A percentile compares a stretch with the other conserved stretches of the same genome.
Conservation (phyloP, 2,113 vertebrate genomes). For the Pseudorhombus dupliciocellatus region DNA sequence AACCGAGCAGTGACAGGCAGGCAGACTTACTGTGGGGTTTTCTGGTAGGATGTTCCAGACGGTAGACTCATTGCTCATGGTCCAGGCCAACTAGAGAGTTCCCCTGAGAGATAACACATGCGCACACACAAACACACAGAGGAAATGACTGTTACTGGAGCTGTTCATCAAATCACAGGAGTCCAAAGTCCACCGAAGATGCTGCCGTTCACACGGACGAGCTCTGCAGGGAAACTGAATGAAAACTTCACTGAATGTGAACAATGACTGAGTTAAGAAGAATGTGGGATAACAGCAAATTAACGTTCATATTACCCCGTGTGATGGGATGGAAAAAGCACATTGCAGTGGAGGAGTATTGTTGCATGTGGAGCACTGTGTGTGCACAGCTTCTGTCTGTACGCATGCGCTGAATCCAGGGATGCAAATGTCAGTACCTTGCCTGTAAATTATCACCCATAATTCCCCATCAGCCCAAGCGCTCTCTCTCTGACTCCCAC, state of each 20-base stretch:
- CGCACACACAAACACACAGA: conserved; percentile 54
- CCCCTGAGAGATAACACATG: conserved; percentile 76
- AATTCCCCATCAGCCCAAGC: conserved; percentile 41
- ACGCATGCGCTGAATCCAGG: conserved; percentile 11
- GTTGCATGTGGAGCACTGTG: conserved; percentile 27
- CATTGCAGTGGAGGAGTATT: conserved; percentile 13
- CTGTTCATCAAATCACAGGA: conserved; percentile 53
- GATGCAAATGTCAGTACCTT: conserved; percentile 47
- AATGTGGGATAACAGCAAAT: neutral
- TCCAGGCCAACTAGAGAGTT: conserved; percentile 82
- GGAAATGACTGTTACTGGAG: conserved; percentile 60
- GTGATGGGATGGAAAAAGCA: neutral
- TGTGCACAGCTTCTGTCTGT: neutral
- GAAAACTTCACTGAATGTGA: neutral
- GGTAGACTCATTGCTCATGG: conserved; percentile 92
- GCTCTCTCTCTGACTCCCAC: conserved; percentile 26
- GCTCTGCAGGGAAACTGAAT: neutral
- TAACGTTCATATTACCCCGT: neutral
- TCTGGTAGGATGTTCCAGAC: conserved; percentile 89
- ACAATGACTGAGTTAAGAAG: no score
- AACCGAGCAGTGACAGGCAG: conserved; percentile 48
- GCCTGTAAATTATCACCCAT: conserved; percentile 53
- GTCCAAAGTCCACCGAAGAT: conserved; percentile 21
- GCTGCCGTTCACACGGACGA: neutral
- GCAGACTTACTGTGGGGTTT: conserved; percentile 87